Conservation (phyloP, 1,140 invertebrate species). For the Zaprionus africanus region DNA sequence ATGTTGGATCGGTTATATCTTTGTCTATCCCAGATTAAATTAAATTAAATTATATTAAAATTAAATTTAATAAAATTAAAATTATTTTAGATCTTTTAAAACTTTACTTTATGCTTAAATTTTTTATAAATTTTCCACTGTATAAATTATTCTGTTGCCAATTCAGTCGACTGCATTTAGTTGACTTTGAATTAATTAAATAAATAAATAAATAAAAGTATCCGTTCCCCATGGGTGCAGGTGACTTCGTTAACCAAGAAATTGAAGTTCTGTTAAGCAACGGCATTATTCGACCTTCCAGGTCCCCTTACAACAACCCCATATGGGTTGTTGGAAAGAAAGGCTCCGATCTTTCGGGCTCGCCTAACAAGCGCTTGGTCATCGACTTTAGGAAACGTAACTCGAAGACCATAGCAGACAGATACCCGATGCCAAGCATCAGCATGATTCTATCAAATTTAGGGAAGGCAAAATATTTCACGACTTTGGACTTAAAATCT, state of each 20-base stretch:
- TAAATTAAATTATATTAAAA: no score
- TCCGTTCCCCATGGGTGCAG: background rate
- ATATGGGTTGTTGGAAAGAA: background rate
- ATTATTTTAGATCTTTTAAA: no score
- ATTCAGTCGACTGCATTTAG: no score
- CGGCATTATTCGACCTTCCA: background rate
- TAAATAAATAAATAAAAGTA: no score
- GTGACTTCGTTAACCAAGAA: background rate
- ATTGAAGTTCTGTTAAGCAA: background rate
- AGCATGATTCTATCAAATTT: background rate
- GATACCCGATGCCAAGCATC: background rate
- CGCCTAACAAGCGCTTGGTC: background rate
- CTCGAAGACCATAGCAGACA: background rate
- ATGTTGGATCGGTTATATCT: no score
- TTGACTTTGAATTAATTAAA: no score
- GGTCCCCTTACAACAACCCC: no score
- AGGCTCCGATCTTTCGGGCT: background rate
- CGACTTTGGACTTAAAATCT: background rate
- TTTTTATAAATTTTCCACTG: no score
- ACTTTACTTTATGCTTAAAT: no score
- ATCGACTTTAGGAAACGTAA: background rate
- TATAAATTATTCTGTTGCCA: no score
- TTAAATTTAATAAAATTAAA: no score
- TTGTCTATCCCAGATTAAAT: no score
- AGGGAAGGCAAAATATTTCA: background rate